Evolutionary conservation across 2,113 vertebrate genomes (phyloP), one percentile per base, ranked within the genome.

Genomic region (Salvator merianae): DNA sequence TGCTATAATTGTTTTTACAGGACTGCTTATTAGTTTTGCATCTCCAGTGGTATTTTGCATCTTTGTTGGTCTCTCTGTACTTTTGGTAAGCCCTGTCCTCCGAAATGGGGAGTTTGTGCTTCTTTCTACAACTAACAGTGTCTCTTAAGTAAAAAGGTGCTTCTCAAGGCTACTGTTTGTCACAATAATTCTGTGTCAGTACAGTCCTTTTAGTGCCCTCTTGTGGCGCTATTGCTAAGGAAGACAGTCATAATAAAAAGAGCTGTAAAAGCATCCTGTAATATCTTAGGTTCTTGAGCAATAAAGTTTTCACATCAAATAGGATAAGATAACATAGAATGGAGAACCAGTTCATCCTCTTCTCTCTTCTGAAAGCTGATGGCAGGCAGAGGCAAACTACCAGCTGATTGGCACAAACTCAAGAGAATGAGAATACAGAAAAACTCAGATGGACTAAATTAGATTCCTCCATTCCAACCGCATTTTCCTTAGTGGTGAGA

Each of bases 101-200:
- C 30, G 4, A 66, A 16, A n/a, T 1, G 0, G 4, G 79, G 6
- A 3, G 1, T 14, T 0, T 1, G 14, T 0, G 26, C 12, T 43
- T 55, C 36, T 50, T 12, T 0, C 8, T 9, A 63, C 32, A 22
- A 79, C 75, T 1, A 79, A 34, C 55, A 32, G 43, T 68, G 1
- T 2, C 1, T 62, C 2, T 26, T 0, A 24, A 38, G 12, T 71
- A 32, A 62, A 40, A 50, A 4, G 7, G 10, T 0, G 16, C 12
- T 12, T 8, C 2, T 16, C 2, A 50, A 3, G 38, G 20, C 3
- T 0, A 8, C 8, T 34, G 26, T 36, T 18, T 30, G 14, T 28
- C 18, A 30, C 73, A 53, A 34, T 53, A 20, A 40, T 34, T 20
- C 7, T 14, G 32, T 1, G 4, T 22, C 74, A 36, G 28, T 43